phyloP scores from a whole-genome alignment of 2,888 invertebrate species.

The Hyposoter didymator region DNA sequence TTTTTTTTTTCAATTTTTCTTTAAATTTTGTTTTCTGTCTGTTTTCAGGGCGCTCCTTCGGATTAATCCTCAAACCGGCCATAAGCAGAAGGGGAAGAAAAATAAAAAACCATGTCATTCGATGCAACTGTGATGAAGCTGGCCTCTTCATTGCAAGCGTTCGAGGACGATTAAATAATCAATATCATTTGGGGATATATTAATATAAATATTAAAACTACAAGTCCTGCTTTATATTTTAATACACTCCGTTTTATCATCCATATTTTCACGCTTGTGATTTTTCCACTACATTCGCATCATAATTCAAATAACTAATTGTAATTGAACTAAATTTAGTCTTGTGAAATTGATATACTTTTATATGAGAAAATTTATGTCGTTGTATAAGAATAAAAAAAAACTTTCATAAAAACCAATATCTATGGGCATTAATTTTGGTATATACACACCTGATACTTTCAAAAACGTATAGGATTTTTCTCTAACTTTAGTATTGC shows the following conservation, averaged over 20 bases:
- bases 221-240: conserved; percentile 22
- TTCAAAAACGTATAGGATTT: not conserved
- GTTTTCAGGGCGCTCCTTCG: conserved; percentile 21
- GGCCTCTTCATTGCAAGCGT: conserved; percentile 23
- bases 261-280: conserved; percentile 22
- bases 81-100: conserved; percentile 14
- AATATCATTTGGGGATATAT: no score
- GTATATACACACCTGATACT: conserved; percentile 10
- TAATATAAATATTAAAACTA: conserved; percentile 17
- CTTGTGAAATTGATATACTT: conserved; percentile 20
- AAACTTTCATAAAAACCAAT: conserved; percentile 2
- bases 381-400: not conserved
- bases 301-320: conserved; percentile 7
- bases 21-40: conserved; percentile 18
- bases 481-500: conserved; percentile 21
- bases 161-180: conserved; percentile 20
- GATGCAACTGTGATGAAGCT: conserved; percentile 26
- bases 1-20: no score
- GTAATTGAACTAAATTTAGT: conserved; percentile 8
- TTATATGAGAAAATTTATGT: conserved; percentile 6
- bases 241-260: conserved; percentile 31
- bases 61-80: conserved; percentile 19
- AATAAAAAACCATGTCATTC: conserved; percentile 19
- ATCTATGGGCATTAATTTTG: conserved; percentile 13
- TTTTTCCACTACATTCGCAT: conserved; percentile 14